A percentile compares a stretch with the other conserved stretches of the same genome.
Evolutionary conservation across 2,888 invertebrate species (phyloP).

Genomic region (Villa cingulata): DNA sequence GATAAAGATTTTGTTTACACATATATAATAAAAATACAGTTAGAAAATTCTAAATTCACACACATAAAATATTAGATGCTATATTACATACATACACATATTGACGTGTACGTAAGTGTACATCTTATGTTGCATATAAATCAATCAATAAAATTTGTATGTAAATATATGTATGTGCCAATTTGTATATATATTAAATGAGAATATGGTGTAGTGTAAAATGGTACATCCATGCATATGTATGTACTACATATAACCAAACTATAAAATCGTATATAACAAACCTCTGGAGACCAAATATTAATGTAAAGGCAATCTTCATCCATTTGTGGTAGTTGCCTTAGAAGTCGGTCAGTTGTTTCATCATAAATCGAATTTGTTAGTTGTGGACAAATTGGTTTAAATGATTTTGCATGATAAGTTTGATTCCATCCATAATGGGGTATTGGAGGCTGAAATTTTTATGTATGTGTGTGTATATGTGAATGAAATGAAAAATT

Average conservation of each 20-base stretch:
- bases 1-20: too few species aligned
- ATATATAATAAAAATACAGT: too few species aligned
- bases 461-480: background rate
- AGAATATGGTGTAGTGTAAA: too few species aligned
- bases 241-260: background rate
- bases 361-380: conserved; percentile 33
- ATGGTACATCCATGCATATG: background rate
- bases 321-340: conserved; percentile 18
- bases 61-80: too few species aligned
- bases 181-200: too few species aligned
- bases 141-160: too few species aligned
- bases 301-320: conserved; percentile 87
- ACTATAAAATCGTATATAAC: background rate
- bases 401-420: conserved; percentile 53
- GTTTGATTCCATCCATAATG: conserved; percentile 54
- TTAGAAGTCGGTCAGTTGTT: conserved; percentile 20
- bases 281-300: conserved; percentile 73
- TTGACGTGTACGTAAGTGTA: too few species aligned
- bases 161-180: too few species aligned
- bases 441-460: conserved; percentile 48
- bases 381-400: conserved; percentile 54
- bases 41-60: too few species aligned
- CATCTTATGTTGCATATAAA: too few species aligned
- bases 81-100: too few species aligned
- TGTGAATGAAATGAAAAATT: background rate